Evolutionary conservation across 2,113 vertebrate genomes (phyloP), one percentile per base, ranked within the genome.

Genomic region (Neogobius melanostomus): DNA sequence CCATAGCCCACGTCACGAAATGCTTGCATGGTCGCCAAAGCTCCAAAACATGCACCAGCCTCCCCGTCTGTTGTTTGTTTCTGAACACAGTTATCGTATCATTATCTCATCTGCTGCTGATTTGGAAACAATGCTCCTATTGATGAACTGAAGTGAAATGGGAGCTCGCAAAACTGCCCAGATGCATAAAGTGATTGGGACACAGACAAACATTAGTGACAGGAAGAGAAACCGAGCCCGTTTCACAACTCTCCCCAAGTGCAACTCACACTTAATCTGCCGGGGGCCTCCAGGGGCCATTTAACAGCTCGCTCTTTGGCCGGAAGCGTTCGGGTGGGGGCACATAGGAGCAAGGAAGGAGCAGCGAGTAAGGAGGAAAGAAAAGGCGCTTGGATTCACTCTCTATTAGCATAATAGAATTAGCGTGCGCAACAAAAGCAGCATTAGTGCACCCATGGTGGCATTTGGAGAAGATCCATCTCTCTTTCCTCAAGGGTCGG

Each of bases 361-460:
- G 78, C 59, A 64, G 78, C 59, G 75, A 69, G 68, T 62, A 72
- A 61, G 63, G 71, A 59, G 56, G 21, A 59, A 59, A 59, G 49
- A 44, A 79, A 69, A 56, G 71, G 83, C 74, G 75, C 77, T 71
- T 53, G 74, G 71, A 85, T 81, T 81, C 85, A 70, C 82, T 77
- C 72, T 14, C 57, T 71, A 87, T 88, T 87, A 81, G 51, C 80
- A 89, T 87, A 87, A 91, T 85, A 86, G 85, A 89, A 90, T 90
- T 88, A 91, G 72, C 15, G 48, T 16, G 67, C 64, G 1, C 65
- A 79, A 91, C 86, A 91, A 91, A 90, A 82, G 66, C 66, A 74
- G 88, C 80, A 89, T 90, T 90, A 92, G 83, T 61, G 76, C 79
- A 2, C 79, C 8, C 52, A 69, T 5, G 84, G 69, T 84, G 75